Evolutionary conservation across 2,113 vertebrate species (phyloP).

Genomic region (Sisor rabdophorus): DNA sequence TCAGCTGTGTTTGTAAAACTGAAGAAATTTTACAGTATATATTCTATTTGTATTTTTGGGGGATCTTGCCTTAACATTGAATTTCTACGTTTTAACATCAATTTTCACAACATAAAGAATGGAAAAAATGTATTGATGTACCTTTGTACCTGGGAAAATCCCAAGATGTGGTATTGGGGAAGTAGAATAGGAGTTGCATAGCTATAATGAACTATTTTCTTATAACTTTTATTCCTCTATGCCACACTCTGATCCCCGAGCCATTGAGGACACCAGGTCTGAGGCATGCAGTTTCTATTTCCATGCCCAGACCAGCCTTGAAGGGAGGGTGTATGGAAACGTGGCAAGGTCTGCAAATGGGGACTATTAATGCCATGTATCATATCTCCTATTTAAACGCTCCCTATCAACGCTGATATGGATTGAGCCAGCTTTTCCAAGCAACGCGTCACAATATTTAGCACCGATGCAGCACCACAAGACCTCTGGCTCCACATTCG

Average conservation of each 20-base stretch:
- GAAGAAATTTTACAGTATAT: neutral
- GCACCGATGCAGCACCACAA: constrained; percentile 22
- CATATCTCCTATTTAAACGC: constrained; percentile 54
- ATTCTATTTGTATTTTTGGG: neutral
- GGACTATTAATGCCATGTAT: constrained; percentile 57
- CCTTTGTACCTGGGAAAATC: neutral
- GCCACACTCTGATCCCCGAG: constrained; percentile 22
- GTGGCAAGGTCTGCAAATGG: constrained; percentile 21
- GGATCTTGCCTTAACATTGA: too few species aligned
- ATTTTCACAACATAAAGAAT: too few species aligned
- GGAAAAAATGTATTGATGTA: too few species aligned
- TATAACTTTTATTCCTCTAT: neutral
- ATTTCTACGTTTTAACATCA: too few species aligned
- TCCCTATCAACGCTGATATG: constrained; percentile 53
- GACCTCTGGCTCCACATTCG: neutral
- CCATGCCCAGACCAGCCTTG: constrained; percentile 8
- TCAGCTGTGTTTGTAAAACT: neutral
- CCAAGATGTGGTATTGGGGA: neutral
- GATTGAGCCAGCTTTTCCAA: constrained; percentile 48
- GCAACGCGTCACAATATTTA: constrained; percentile 54
- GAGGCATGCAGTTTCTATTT: constrained; percentile 31
- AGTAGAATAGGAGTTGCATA: neutral
- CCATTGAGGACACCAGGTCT: constrained; percentile 6
- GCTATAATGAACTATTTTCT: neutral
- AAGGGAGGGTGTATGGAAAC: constrained; percentile 31